Evolutionary conservation across 2,888 invertebrate species (phyloP), one percentile per base, ranked within the genome.

Genomic region (Rapana venosa): DNA sequence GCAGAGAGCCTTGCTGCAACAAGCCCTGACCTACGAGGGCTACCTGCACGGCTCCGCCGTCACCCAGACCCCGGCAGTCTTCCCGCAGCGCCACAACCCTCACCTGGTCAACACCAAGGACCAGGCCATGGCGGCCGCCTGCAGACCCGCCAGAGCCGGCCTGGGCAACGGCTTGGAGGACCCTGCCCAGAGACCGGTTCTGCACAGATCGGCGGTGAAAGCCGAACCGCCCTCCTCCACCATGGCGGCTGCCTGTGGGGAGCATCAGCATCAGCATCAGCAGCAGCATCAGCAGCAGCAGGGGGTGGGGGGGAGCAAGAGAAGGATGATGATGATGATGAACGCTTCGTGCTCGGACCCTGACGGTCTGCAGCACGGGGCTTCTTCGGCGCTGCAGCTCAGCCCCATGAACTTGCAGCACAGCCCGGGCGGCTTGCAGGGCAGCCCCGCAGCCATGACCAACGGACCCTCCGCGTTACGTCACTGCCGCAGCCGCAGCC

Each of bases 1-100:
- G 89, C 94, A 94, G 92, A 92, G 94, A 61, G 94, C 94, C 0
- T 91, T 95, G 83, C 92, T 94, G 17, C 95, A 95, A 90, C 95
- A 94, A 85, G 94, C 94, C 17, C 91, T 95, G 70, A 94, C 94
- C 0, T 95, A 95, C 90, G 95, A 95, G 92, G 93, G 93, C 56
- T 91, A 94, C 90, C 94, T 95, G 92, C 94, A 94, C 91, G 92
- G 93, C 22, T 93, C 93, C n/a, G 88, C 90, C 32, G 89, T 90
- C 61, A 87, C 90, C n/a, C 90, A 90, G 47, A 90, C 90, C 20
- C 91, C 90, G 66, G 83, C 90, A 89, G 88, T 79, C 91, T 90
- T 66, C 86, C 58, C 61, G 26, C 84, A 66, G 85, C 70, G 32
- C 74, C 87, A n/a, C 79, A n/a, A 6, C 22, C 79, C 22, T 36